Conservation (phyloP, 2,113 vertebrate species). For the Thinocorus orbignyianus region DNA sequence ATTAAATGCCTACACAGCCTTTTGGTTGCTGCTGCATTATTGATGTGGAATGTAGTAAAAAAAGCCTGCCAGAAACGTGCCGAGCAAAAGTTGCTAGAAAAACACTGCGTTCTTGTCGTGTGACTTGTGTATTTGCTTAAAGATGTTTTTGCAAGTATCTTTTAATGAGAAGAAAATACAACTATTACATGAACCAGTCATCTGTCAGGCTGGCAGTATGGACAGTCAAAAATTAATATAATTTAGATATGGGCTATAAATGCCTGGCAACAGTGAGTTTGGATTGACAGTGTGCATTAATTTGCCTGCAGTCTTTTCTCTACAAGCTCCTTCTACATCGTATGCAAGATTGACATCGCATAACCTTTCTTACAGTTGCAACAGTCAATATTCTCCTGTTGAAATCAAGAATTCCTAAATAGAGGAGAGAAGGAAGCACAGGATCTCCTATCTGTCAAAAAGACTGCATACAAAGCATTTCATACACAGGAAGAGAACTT, state of each 20-base stretch:
- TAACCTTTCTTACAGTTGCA: conserved; percentile 14
- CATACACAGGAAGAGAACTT: neutral
- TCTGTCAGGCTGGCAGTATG: neutral
- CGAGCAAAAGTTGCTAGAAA: neutral
- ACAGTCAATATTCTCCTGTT: neutral
- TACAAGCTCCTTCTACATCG: neutral
- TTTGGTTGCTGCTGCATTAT: conserved; percentile 20
- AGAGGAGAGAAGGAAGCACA: neutral
- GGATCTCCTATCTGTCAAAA: neutral
- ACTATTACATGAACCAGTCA: neutral
- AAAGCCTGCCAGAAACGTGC: neutral
- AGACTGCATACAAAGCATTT: neutral
- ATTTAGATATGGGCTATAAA: neutral
- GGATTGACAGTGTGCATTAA: neutral
- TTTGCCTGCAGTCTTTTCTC: conserved; percentile 18
- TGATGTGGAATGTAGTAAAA: conserved; percentile 25
- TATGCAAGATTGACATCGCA: neutral
- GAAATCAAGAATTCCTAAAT: neutral
- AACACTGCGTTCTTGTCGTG: neutral
- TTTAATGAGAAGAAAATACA: conserved; percentile 22
- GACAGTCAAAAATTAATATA: conserved; percentile 20
- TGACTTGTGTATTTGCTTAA: neutral
- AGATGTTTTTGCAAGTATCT: neutral
- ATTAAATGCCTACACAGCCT: conserved; percentile 40
- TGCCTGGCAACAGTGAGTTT: conserved; percentile 24